These are phyloP conservation scores for Anabacerthia variegaticeps DNA, from an alignment of 2,797 vertebrate genomes.

Conservation along the genomic window DNA sequence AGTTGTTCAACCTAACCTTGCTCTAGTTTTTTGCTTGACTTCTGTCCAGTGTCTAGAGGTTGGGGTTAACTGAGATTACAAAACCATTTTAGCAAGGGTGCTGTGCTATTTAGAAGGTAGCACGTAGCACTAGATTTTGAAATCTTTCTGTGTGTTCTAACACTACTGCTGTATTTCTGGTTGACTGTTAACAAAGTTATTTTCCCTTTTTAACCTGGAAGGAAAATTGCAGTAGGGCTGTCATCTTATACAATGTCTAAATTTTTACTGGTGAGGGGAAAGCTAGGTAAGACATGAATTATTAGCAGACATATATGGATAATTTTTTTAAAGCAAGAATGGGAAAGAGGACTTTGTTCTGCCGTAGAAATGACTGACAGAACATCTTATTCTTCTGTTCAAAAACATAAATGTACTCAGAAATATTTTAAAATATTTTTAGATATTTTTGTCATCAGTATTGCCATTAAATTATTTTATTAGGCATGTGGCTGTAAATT, in stretches of 20 bases:
- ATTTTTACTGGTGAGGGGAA: neutral
- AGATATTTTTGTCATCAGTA: neutral
- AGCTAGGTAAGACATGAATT: neutral
- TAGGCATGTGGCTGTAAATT: neutral
- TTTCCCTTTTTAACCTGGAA: constrained; percentile 1
- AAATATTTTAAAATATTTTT: neutral
- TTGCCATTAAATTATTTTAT: neutral
- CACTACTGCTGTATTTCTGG: neutral
- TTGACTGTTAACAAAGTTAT: neutral
- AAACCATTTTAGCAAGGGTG: neutral
- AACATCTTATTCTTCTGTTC: neutral
- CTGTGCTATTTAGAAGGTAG: neutral
- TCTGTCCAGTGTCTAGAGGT: neutral
- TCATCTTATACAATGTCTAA: neutral
- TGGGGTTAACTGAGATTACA: neutral
- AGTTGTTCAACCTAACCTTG: neutral
- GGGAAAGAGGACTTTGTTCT: neutral
- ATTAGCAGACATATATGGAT: neutral
- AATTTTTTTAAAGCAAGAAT: neutral
- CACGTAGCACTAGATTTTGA: constrained; percentile 2
- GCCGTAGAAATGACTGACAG: neutral
- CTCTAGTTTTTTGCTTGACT: neutral
- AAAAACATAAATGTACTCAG: neutral
- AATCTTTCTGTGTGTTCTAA: neutral
- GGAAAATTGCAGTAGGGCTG: neutral